phyloP scores from a whole-genome alignment of 2,113 vertebrate species.

The Cebidichthys violaceus region DNA sequence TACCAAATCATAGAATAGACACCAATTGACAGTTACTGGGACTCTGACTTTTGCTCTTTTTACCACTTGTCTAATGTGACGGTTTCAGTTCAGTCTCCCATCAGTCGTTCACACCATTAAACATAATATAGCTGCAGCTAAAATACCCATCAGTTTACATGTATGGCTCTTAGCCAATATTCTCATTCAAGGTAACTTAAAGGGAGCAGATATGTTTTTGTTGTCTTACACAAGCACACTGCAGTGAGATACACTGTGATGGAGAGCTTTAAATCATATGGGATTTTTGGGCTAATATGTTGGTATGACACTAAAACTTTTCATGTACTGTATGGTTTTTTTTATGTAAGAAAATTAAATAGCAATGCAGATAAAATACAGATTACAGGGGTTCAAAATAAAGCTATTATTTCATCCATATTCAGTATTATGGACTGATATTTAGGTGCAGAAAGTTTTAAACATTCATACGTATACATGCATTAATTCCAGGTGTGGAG shows the following conservation, averaged over 20 bases:
- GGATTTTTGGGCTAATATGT: background rate
- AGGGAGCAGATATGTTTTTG: background rate
- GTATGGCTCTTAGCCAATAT: background rate
- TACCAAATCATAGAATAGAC: background rate
- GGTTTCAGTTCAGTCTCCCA: background rate
- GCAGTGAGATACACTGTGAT: background rate
- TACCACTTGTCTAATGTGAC: background rate
- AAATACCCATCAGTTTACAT: background rate
- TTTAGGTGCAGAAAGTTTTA: background rate
- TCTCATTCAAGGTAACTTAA: background rate
- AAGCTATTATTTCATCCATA: background rate
- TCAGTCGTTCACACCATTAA: background rate
- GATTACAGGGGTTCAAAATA: background rate
- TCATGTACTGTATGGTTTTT: background rate
- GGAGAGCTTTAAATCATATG: background rate
- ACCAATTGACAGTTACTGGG: background rate
- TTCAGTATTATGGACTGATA: background rate
- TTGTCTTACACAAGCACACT: background rate
- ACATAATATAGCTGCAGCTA: background rate
- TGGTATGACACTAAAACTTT: background rate
- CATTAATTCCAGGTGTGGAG: constrained; percentile 84
- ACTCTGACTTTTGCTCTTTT: background rate
- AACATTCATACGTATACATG: background rate
- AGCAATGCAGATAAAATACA: background rate
- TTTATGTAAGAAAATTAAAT: background rate